These are phyloP conservation scores for Paradoxurus hermaphroditus DNA, from an alignment of 2,113 vertebrate genomes.

Conservation along the genomic window DNA sequence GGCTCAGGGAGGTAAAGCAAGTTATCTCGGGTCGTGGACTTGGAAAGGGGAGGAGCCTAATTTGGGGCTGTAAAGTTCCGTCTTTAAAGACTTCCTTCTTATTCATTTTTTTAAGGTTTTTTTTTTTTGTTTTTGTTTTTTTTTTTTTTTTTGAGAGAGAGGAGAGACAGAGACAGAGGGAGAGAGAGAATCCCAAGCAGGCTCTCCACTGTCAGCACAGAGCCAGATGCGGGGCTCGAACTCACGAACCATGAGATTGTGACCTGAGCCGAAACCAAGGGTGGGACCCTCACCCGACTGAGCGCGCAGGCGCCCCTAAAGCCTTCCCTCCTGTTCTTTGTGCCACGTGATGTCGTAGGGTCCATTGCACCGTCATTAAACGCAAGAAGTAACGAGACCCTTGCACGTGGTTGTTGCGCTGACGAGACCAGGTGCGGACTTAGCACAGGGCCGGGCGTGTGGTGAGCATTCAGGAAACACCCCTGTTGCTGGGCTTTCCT, in stretches of 20 bases:
- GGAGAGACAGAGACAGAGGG: no score
- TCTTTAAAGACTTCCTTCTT: neutral
- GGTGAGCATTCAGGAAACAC: neutral
- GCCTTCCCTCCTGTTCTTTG: neutral
- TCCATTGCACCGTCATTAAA: fast-evolving
- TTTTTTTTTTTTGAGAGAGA: no score
- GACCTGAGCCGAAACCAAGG: no score
- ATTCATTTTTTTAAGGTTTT: neutral
- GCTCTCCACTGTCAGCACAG: no score
- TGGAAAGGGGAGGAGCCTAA: neutral
- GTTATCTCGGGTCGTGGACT: neutral
- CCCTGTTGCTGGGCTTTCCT: neutral
- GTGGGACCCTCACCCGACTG: no score
- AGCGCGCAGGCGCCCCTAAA: no score
- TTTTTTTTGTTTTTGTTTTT: no score
- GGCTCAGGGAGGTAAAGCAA: neutral
- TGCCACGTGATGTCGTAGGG: fast-evolving
- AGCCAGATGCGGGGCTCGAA: no score
- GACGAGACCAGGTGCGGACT: neutral
- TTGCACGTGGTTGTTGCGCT: neutral
- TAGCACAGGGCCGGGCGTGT: fast-evolving
- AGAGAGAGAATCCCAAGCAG: no score
- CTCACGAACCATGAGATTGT: no score
- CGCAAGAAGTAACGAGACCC: fast-evolving
- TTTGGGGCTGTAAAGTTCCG: neutral